These are phyloP conservation scores for Trichopria drosophilae DNA, from an alignment of 2,888 invertebrate genomes.

Conservation along the genomic window DNA sequence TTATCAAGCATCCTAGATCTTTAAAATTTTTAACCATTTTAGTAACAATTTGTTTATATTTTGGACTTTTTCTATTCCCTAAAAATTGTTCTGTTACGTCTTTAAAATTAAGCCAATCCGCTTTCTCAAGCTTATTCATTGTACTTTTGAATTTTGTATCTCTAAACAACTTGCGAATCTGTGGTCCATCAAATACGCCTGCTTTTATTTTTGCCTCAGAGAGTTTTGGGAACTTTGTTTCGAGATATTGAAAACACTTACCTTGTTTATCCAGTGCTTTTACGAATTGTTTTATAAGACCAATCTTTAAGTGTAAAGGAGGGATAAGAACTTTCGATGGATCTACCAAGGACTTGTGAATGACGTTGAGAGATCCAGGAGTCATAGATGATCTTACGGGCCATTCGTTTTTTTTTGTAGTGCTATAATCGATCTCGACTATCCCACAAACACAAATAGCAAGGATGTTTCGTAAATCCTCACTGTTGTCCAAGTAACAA, in stretches of 20 bases:
- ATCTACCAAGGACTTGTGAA: slow-evolving; percentile 10
- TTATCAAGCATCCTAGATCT: too few species aligned
- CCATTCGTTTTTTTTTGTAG: slow-evolving; percentile 34
- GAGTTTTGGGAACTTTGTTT: slow-evolving; percentile 18
- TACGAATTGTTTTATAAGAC: too few species aligned
- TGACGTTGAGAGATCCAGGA: slow-evolving; percentile 19
- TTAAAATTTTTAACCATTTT: too few species aligned
- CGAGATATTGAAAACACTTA: slow-evolving; percentile 6
- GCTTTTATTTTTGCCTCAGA: slow-evolving; percentile 27
- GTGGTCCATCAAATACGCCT: slow-evolving; percentile 22
- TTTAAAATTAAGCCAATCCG: slow-evolving; percentile 24
- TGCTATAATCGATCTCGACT: too few species aligned
- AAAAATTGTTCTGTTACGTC: too few species aligned
- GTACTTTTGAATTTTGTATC: slow-evolving; percentile 25
- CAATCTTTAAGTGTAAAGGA: slow-evolving; percentile 37
- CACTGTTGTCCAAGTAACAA: too few species aligned
- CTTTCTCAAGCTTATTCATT: too few species aligned
- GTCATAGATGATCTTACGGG: not conserved
- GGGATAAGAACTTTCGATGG: slow-evolving; percentile 17
- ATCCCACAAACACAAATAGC: too few species aligned
- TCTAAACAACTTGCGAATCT: slow-evolving; percentile 31
- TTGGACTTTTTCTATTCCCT: too few species aligned
- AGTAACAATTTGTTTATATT: too few species aligned
- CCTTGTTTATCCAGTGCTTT: slow-evolving; percentile 19
- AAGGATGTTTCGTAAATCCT: too few species aligned